A percentile compares a stretch with the other conserved stretches of the same genome.
These are phyloP conservation scores for Macquaria ambigua DNA, from an alignment of 2,113 vertebrate species.

Conservation along the genomic window DNA sequence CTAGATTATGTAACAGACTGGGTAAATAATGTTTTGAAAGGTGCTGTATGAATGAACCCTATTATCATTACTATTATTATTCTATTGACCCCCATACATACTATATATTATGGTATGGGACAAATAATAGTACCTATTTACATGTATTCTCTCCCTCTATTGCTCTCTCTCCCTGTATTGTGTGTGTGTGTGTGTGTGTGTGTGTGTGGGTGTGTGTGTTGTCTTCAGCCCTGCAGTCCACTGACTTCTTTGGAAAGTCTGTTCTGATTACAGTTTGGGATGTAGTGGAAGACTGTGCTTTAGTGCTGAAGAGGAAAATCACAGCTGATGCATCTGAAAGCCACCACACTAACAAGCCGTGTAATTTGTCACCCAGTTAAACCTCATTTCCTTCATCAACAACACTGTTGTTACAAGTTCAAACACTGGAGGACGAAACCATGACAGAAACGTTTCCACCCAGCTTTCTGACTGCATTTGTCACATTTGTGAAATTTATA, in stretches of 20 bases:
- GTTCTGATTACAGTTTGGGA: constrained; percentile 62
- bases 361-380: constrained; percentile 44
- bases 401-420: constrained; percentile 8
- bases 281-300: constrained; percentile 33
- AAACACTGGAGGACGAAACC: constrained; percentile 15
- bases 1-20: not conserved
- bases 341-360: not conserved
- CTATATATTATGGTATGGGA: not conserved
- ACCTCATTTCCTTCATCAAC: constrained; percentile 32
- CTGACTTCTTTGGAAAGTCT: constrained; percentile 33
- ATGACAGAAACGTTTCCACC: not conserved
- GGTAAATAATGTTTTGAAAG: not conserved
- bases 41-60: not conserved
- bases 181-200: too few relatives aligned
- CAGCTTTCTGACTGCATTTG: not conserved
- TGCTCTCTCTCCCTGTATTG: too few relatives aligned
- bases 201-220: too few relatives aligned
- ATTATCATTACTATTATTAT: not conserved
- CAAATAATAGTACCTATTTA: not conserved
- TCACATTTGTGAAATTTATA: not conserved
- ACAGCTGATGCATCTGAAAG: constrained; percentile 29
- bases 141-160: not conserved
- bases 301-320: constrained; percentile 53
- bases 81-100: not conserved
- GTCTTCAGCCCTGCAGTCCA: not conserved